Percentiles rank a stretch among this genome's conserved stretches.
These are phyloP conservation scores for Piaya cayana DNA, from an alignment of 2,113 vertebrate species.

Conservation along the genomic window DNA sequence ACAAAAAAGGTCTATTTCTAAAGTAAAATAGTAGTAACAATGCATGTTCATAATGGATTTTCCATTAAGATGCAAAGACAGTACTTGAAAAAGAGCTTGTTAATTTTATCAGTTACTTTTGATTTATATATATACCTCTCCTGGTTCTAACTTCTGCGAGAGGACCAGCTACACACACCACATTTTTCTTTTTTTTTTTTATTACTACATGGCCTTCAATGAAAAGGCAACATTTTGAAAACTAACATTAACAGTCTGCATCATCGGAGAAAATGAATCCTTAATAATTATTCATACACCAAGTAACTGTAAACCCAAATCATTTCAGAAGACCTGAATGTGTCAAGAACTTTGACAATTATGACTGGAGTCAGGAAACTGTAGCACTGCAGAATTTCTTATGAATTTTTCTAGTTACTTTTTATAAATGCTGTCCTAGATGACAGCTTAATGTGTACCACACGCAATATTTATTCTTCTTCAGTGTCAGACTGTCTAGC, in stretches of 20 bases:
- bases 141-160: slow-evolving; percentile 5
- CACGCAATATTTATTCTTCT: slow-evolving; percentile 99
- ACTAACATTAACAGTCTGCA: slow-evolving; percentile 62
- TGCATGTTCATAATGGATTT: not conserved
- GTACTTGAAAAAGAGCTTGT: slow-evolving; percentile 24
- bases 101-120: not conserved
- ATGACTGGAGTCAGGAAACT: slow-evolving; percentile 96
- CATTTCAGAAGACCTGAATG: slow-evolving; percentile 80
- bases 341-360: slow-evolving; percentile 94
- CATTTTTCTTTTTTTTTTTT: not conserved
- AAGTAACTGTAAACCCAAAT: slow-evolving; percentile 82
- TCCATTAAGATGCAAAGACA: slow-evolving; percentile 29
- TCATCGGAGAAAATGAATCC: slow-evolving; percentile 69
- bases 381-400: slow-evolving; percentile 89
- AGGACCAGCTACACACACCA: not conserved
- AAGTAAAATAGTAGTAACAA: not conserved
- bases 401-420: slow-evolving; percentile 91
- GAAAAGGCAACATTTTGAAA: slow-evolving; percentile 66
- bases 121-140: slow-evolving; percentile 16
- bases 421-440: slow-evolving; percentile 89
- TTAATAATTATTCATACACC: slow-evolving; percentile 85
- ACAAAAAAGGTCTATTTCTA: not conserved
- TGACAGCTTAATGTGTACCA: slow-evolving; percentile 99
- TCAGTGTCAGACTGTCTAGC: slow-evolving; percentile 99
- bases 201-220: slow-evolving; percentile 18